Evolutionary conservation across 2,888 invertebrate species (phyloP).

Genomic region (Priocnemis perturbator): DNA sequence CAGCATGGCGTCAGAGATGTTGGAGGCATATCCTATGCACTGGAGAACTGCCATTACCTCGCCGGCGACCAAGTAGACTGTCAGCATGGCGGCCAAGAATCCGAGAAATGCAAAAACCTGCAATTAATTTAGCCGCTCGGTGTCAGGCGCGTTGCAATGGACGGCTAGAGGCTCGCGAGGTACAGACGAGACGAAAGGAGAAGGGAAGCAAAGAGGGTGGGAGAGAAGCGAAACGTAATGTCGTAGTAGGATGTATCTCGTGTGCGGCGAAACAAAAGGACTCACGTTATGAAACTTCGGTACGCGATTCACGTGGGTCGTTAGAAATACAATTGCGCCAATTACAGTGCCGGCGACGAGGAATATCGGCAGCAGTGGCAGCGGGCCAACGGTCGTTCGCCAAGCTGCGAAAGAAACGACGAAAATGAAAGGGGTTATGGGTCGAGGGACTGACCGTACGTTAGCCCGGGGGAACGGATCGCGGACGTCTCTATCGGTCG

Average conservation of each 20-base stretch:
- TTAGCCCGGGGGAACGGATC: too few relatives aligned
- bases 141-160: conserved; percentile 3
- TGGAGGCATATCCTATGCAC: conserved; percentile 79
- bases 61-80: conserved; percentile 80
- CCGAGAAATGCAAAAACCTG: conserved; percentile 78
- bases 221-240: not conserved
- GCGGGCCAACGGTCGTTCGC: conserved; percentile 51
- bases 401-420: conserved; percentile 56
- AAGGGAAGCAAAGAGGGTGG: not conserved
- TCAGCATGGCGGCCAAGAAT: conserved; percentile 78
- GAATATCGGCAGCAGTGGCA: conserved; percentile 58
- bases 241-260: too few relatives aligned
- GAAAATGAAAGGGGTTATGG: conserved; percentile 33
- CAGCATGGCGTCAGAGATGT: conserved; percentile 79
- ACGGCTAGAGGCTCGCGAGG: not conserved
- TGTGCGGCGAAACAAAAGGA: conserved; percentile 23
- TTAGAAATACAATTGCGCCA: conserved; percentile 59
- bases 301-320: conserved; percentile 55
- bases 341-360: conserved; percentile 47
- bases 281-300: conserved; percentile 71
- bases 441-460: conserved; percentile 8
- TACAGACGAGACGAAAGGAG: not conserved
- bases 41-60: conserved; percentile 79
- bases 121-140: conserved; percentile 32
- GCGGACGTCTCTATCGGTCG: not conserved